A percentile compares a stretch with the other conserved stretches of the same genome.
These are phyloP conservation scores for Alcedo quadribrachys DNA, from an alignment of 2,797 vertebrate genomes.

Conservation along the genomic window DNA sequence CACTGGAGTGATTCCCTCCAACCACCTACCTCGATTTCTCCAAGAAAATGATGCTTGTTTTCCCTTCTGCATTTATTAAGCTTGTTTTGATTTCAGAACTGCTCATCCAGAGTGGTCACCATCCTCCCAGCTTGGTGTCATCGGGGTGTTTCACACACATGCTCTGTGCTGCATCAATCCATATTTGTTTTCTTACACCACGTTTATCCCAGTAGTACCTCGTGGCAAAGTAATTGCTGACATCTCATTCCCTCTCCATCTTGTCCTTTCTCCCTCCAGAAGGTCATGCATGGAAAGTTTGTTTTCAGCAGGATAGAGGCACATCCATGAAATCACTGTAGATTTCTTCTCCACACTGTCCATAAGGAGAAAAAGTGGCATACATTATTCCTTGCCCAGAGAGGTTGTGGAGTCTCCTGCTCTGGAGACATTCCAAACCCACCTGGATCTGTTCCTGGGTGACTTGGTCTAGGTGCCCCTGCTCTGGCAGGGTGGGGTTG, in stretches of 20 bases:
- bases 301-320: background rate
- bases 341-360: background rate
- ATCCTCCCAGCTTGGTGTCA: background rate
- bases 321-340: background rate
- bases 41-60: background rate
- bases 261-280: background rate
- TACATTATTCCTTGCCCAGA: background rate
- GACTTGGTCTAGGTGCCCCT: no score
- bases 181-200: background rate
- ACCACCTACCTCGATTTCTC: background rate
- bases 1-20: background rate
- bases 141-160: background rate
- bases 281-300: rapidly evolving
- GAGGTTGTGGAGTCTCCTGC: no score
- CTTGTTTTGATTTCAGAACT: background rate
- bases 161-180: background rate
- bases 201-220: background rate
- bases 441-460: no score
- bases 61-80: background rate
- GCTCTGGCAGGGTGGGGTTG: no score
- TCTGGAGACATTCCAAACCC: no score
- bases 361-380: background rate
- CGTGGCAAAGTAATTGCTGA: background rate
- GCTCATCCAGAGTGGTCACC: background rate
- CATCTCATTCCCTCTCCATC: background rate